Conservation (phyloP, 1,140 invertebrate genomes). For the Cydia splendana region DNA sequence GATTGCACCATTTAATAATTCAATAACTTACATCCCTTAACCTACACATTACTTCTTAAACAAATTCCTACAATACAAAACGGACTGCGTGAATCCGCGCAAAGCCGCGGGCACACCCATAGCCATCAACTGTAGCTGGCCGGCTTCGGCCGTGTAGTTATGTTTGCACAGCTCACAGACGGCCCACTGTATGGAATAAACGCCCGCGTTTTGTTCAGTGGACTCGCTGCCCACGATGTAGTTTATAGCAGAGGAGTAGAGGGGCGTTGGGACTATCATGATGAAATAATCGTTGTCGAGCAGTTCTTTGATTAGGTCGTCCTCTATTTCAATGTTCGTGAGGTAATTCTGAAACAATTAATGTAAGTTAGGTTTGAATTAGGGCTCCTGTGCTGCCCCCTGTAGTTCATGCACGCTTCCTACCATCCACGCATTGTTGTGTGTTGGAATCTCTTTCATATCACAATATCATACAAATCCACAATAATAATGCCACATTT, state of each 20-base stretch:
- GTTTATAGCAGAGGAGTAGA: conserved; percentile 55
- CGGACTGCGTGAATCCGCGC: conserved; percentile 60
- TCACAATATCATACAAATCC: too few species aligned
- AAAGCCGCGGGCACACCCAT: conserved; percentile 53
- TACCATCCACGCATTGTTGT: too few species aligned
- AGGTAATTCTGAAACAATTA: conserved; percentile 52
- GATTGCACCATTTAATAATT: conserved; percentile 33
- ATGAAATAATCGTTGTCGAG: conserved; percentile 61
- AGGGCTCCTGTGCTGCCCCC: too few species aligned
- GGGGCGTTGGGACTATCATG: conserved; percentile 54
- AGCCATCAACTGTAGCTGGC: conserved; percentile 52
- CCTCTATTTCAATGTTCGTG: conserved; percentile 51
- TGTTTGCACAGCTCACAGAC: conserved; percentile 52
- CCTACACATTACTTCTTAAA: conserved; percentile 41
- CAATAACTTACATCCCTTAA: conserved; percentile 5
- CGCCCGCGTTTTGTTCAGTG: not conserved
- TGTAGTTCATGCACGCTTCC: too few species aligned
- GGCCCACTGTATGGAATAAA: conserved; percentile 55
- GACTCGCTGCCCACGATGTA: conserved; percentile 53
- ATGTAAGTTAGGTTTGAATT: too few species aligned
- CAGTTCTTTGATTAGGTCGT: conserved; percentile 63
- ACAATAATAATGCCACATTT: too few species aligned
- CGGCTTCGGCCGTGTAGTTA: conserved; percentile 62
- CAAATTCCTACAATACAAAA: conserved; percentile 56
- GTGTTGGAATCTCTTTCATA: too few species aligned